A percentile compares a stretch with the other conserved stretches of the same genome.
Conservation (phyloP, 2,113 vertebrate species). For the Carassius carassius region DNA sequence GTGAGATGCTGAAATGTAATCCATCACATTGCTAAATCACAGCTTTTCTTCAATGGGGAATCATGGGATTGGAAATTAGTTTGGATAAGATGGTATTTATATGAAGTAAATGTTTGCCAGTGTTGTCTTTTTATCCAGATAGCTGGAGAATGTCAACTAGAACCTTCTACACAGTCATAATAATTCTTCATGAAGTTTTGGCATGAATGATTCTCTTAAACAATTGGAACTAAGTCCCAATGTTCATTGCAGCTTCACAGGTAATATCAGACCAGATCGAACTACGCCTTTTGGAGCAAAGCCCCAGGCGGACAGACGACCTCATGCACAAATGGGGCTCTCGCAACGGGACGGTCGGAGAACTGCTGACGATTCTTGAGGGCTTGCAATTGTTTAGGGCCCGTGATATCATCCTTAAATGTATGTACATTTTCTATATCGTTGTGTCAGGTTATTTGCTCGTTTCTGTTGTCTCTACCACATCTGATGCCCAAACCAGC, state of each 20-base stretch:
- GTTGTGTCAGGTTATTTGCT: not conserved
- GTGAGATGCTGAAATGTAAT: not conserved
- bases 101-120: not conserved
- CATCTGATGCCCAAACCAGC: not conserved
- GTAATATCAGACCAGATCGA: slow-evolving; percentile 79
- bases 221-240: not conserved
- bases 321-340: slow-evolving; percentile 82
- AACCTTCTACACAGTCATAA: not conserved
- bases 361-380: slow-evolving; percentile 78
- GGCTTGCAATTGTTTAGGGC: slow-evolving; percentile 74
- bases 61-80: not conserved
- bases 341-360: slow-evolving; percentile 77
- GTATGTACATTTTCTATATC: slow-evolving; percentile 67
- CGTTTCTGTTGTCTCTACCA: not conserved
- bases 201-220: not conserved
- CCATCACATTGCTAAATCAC: not conserved
- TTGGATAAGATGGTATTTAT: not conserved
- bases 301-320: slow-evolving; percentile 70
- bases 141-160: not conserved
- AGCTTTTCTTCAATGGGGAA: not conserved
- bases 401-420: slow-evolving; percentile 77
- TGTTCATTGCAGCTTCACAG: slow-evolving; percentile 71
- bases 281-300: slow-evolving; percentile 74
- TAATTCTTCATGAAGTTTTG: not conserved
- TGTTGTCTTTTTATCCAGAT: not conserved